Evolutionary conservation across 2,113 vertebrate genomes (phyloP).

Genomic region (Malurus melanocephalus): DNA sequence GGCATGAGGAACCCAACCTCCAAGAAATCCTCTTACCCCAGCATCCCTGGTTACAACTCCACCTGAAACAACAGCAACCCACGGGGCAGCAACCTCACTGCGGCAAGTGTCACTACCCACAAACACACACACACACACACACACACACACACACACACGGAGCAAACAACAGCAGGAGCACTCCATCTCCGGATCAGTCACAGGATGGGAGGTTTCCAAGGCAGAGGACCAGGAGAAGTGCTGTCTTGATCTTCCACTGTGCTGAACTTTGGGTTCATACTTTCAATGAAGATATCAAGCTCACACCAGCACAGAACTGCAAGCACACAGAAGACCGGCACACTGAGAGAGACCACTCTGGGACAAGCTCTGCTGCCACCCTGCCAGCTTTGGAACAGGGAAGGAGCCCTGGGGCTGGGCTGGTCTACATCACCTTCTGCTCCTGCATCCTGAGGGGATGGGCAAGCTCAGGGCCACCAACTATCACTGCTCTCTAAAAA

Average conservation of each 20-base stretch:
- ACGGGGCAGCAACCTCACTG: not conserved
- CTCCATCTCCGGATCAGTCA: accelerated
- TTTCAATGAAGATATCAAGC: accelerated
- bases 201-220: not conserved
- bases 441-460: accelerated
- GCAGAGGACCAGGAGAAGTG: not conserved
- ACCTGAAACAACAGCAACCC: not conserved
- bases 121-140: not conserved
- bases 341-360: accelerated
- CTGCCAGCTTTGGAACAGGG: not conserved
- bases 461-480: not conserved
- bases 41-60: not conserved
- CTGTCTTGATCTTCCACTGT: not conserved
- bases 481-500: not conserved
- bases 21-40: not conserved
- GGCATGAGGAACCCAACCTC: not conserved
- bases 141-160: accelerated
- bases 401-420: not conserved
- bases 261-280: accelerated
- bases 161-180: not conserved
- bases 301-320: accelerated
- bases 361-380: not conserved
- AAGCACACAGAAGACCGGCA: accelerated
- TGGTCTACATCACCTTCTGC: not conserved
- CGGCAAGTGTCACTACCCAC: accelerated